These are phyloP conservation scores for Sesia bembeciformis DNA, from an alignment of 2,888 invertebrate genomes.

Conservation along the genomic window DNA sequence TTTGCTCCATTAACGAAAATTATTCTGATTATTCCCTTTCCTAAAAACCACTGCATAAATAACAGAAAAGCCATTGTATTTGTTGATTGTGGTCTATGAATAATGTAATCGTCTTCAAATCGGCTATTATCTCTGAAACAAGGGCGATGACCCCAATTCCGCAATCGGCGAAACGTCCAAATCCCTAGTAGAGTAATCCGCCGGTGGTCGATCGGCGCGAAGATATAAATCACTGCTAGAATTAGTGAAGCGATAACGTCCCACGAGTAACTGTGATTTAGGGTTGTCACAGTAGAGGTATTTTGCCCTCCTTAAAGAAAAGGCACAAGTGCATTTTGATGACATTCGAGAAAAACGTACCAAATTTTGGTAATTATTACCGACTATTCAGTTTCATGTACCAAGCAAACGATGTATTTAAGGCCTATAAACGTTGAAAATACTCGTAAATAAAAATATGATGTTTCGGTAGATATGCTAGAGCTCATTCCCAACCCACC, in stretches of 20 bases:
- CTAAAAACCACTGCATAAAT: not conserved
- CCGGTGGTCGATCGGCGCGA: not conserved
- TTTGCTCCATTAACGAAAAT: too few relatives aligned
- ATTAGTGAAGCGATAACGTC: not conserved
- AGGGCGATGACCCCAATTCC: not conserved
- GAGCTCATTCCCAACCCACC: too few relatives aligned
- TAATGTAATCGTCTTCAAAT: not conserved
- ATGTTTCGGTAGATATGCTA: too few relatives aligned
- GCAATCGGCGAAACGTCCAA: not conserved
- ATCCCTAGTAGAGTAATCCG: not conserved
- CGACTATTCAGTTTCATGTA: not conserved
- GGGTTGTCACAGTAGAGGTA: not conserved
- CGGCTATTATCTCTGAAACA: not conserved
- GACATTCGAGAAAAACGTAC: too few relatives aligned
- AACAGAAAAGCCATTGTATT: not conserved
- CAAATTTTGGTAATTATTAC: not conserved
- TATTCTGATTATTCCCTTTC: too few relatives aligned
- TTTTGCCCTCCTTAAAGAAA: too few relatives aligned
- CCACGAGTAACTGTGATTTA: not conserved
- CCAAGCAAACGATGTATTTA: too few relatives aligned
- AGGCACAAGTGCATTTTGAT: too few relatives aligned
- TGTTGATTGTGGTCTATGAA: not conserved
- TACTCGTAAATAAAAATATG: too few relatives aligned
- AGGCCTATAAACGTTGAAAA: too few relatives aligned
- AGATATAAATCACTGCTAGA: conserved; percentile 1